A percentile compares a stretch with the other conserved stretches of the same genome.
Conservation (phyloP, 2,888 invertebrate species). For the Tromatobia lineatoria region DNA sequence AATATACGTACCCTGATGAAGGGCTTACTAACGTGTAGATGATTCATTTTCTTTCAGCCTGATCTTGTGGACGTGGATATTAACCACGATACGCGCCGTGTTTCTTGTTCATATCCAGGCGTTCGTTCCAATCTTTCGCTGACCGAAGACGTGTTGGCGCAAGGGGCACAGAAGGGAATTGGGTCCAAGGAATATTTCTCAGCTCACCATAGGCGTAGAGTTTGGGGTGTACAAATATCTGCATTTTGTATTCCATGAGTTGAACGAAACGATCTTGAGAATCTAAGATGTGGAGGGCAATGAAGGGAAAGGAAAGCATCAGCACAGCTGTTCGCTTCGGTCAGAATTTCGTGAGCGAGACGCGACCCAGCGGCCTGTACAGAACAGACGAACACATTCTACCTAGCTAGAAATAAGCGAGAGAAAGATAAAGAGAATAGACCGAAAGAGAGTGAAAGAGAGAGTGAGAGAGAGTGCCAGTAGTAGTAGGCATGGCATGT, state of each 20-base stretch:
- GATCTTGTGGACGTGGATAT: not conserved
- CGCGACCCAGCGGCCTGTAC: slow-evolving; percentile 58
- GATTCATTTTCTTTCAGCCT: not conserved
- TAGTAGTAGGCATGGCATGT: slow-evolving; percentile 79
- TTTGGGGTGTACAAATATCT: slow-evolving; percentile 31
- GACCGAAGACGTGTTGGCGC: slow-evolving; percentile 36
- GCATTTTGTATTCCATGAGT: slow-evolving; percentile 24
- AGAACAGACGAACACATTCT: slow-evolving; percentile 41
- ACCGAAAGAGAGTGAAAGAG: slow-evolving; percentile 33
- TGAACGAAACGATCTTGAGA: slow-evolving; percentile 22
- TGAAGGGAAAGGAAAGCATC: slow-evolving; percentile 61
- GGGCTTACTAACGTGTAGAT: not conserved
- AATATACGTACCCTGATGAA: not conserved
- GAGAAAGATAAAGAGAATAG: slow-evolving; percentile 46
- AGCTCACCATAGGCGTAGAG: slow-evolving; percentile 58
- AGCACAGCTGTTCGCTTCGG: slow-evolving; percentile 71
- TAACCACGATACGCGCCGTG: not conserved
- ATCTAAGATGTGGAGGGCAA: slow-evolving; percentile 43
- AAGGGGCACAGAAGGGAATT: slow-evolving; percentile 39
- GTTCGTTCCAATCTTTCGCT: slow-evolving; percentile 64
- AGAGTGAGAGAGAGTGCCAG: slow-evolving; percentile 43
- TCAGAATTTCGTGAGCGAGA: slow-evolving; percentile 70
- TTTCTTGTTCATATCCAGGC: slow-evolving; percentile 48
- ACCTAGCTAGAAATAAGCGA: slow-evolving; percentile 65
- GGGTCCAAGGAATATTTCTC: slow-evolving; percentile 50